These are phyloP conservation scores for Delphinus delphis DNA, from an alignment of 2,113 vertebrate genomes.

Conservation along the genomic window DNA sequence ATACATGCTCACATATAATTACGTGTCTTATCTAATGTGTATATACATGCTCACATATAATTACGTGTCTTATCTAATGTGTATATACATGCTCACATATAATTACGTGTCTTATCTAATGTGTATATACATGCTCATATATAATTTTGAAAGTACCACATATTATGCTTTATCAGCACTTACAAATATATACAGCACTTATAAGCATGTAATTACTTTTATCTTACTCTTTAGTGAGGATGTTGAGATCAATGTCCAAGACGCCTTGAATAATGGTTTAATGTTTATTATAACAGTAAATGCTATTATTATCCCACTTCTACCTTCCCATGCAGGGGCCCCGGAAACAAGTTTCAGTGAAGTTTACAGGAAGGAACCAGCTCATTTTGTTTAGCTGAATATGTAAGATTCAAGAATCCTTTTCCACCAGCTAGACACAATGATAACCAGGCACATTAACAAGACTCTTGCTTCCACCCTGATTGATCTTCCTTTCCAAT, in stretches of 20 bases:
- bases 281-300: slow-evolving; percentile 38
- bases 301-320: neutral
- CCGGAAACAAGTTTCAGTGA: neutral
- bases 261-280: neutral
- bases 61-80: neutral
- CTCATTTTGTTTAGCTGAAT: slow-evolving; percentile 39
- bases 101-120: neutral
- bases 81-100: neutral
- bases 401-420: slow-evolving; percentile 40
- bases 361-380: neutral
- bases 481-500: slow-evolving; percentile 83
- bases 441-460: slow-evolving; percentile 74
- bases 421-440: slow-evolving; percentile 70
- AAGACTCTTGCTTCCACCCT: slow-evolving; percentile 72
- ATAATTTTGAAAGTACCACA: neutral
- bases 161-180: neutral
- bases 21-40: neutral
- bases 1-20: neutral
- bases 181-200: neutral
- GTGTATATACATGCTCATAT: neutral
- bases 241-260: neutral
- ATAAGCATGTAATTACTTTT: slow-evolving; percentile 19
- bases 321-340: neutral
- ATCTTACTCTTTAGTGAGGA: slow-evolving; percentile 25
- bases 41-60: neutral